These are phyloP conservation scores for Tiphia femorata DNA, from an alignment of 2,888 invertebrate species.

Conservation along the genomic window DNA sequence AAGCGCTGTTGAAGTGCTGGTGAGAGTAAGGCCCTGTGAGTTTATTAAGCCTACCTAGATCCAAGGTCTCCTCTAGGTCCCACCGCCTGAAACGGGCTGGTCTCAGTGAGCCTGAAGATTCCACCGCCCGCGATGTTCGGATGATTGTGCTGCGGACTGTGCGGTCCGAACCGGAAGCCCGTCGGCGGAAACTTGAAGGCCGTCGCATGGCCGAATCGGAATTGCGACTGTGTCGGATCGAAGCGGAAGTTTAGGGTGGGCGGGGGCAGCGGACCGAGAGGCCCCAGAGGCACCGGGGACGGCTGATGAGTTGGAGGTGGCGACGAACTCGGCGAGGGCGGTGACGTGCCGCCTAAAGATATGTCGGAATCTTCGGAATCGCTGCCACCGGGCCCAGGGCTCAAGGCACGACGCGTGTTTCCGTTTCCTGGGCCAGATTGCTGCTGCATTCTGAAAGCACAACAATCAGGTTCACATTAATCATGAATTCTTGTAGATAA, in stretches of 20 bases:
- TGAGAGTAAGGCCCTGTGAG: too few relatives aligned
- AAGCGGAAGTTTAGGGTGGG: constrained; percentile 64
- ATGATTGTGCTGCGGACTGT: constrained; percentile 65
- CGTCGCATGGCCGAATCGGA: constrained; percentile 63
- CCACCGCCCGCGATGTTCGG: constrained; percentile 61
- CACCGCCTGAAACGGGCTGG: constrained; percentile 66
- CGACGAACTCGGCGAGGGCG: constrained; percentile 63
- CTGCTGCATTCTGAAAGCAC: constrained; percentile 66
- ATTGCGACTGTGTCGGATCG: constrained; percentile 63
- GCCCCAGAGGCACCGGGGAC: constrained; percentile 59
- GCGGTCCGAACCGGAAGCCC: constrained; percentile 64
- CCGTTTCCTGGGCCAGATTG: constrained; percentile 64
- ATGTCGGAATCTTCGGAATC: constrained; percentile 67
- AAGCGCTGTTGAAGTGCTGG: too few relatives aligned
- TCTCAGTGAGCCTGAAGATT: constrained; percentile 66
- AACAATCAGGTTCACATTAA: not conserved
- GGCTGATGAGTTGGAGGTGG: constrained; percentile 62
- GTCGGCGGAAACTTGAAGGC: constrained; percentile 65
- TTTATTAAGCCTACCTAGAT: constrained; percentile 63
- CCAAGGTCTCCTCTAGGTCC: constrained; percentile 65
- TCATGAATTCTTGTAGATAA: too few relatives aligned
- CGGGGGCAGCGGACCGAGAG: constrained; percentile 63
- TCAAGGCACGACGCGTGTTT: constrained; percentile 56
- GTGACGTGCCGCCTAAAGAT: constrained; percentile 65
- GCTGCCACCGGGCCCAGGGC: constrained; percentile 63